Evolutionary conservation across 1,140 invertebrate genomes (phyloP), one percentile per base, ranked within the genome.

Genomic region (Lepidurus arcticus): DNA sequence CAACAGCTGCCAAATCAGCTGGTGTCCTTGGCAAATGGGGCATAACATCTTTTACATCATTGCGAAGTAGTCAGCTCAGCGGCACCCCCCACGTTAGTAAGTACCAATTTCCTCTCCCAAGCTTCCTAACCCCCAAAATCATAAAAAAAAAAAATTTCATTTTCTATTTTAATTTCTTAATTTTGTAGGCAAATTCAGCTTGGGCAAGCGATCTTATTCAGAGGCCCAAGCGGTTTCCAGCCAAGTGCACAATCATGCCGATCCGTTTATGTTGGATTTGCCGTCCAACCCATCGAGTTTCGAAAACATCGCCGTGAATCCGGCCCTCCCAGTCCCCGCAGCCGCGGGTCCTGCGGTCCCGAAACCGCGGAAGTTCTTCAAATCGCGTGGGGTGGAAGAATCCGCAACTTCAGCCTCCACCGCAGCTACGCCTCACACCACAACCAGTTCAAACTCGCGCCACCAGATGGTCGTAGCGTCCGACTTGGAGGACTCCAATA

Each of bases 21-120:
- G 94, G 93, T 79, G 94, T 93, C 47, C 91, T 96, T 80, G 94
- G 94, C 81, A 94, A 94, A 88, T 97, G 94, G 94, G 94, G 94
- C 81, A 93, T 94, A 84, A 95, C 94, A 80, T 94, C 93, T 73
- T 96, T 95, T 85, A 96, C 94, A 47, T 95, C 94, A 1, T 92
- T 94, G 78, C 88, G 94, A 82, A 94, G 92, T 82, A 88, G 89
- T 78, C 89, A 86, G 80, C 85, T 90, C 81, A 92, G 92, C 86
- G 90, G 91, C 90, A 43, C 43, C 73, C 16, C 44, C 44, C 21
- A 26, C 24, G 26, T 65, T n/a, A 75, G 43, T 75, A 44, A 44
- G 43, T 42, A 26, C 43, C 11, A 16, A 7, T 7, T n/a, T 13
- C 53, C 21, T 65, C 53, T 16, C 21, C 53, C 16, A n/a, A 21